Percentiles rank a stretch among this genome's conserved stretches.
phyloP scores from a whole-genome alignment of 2,888 invertebrate species.

The Cataglyphis albicans region DNA sequence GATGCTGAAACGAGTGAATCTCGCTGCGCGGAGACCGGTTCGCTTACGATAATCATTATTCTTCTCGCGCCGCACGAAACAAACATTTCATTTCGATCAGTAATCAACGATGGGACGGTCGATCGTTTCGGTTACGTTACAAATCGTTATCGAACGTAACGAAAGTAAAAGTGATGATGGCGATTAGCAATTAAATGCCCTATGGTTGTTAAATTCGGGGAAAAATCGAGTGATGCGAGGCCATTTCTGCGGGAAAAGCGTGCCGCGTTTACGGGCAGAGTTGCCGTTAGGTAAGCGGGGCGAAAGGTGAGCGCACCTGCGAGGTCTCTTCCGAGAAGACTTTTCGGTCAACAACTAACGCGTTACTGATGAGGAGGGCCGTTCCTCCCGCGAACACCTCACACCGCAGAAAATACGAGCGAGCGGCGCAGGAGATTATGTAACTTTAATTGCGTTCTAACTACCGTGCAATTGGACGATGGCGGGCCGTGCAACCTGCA shows the following conservation, averaged over 20 bases:
- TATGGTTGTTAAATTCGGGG: conserved; percentile 7
- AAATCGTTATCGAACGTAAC: conserved; percentile 5
- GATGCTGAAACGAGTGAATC: conserved; percentile 16
- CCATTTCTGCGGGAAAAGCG: conserved; percentile 29
- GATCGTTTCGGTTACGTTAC: conserved; percentile 21
- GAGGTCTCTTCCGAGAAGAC: conserved; percentile 20
- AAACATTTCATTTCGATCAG: conserved; percentile 25
- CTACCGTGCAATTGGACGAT: conserved; percentile 73
- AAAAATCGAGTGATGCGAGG: conserved; percentile 12
- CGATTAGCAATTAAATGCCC: conserved; percentile 18
- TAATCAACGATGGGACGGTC: conserved; percentile 14
- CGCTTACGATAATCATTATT: conserved; percentile 28
- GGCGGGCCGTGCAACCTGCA: conserved; percentile 45
- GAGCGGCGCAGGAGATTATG: conserved; percentile 63
- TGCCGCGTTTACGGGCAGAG: conserved; percentile 33
- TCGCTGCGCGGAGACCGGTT: conserved; percentile 31
- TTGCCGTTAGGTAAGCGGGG: neutral
- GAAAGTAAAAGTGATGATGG: neutral
- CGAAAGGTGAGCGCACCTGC: conserved; percentile 64
- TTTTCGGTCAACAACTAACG: conserved; percentile 66
- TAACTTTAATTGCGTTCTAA: conserved; percentile 76
- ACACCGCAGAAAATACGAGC: conserved; percentile 41
- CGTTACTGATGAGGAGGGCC: conserved; percentile 62
- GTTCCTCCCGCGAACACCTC: conserved; percentile 13
- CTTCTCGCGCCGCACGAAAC: conserved; percentile 26